Percentiles rank a stretch among this genome's conserved stretches.
These are phyloP conservation scores for Malacosoma neustria DNA, from an alignment of 2,888 invertebrate species.

Conservation along the genomic window DNA sequence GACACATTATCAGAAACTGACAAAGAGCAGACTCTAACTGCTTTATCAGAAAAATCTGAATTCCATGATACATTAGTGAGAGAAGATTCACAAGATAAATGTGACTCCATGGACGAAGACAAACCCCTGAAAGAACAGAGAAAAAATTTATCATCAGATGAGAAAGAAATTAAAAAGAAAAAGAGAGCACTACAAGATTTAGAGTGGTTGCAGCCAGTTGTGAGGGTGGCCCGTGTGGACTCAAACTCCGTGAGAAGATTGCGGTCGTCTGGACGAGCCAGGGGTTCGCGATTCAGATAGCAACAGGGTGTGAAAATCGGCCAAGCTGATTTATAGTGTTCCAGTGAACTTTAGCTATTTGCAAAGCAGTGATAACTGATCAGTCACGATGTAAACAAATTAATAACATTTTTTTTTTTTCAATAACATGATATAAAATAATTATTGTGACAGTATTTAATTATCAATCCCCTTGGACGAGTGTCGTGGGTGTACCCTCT, in stretches of 20 bases:
- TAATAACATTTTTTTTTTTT: no score
- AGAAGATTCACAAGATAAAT: conserved; percentile 20
- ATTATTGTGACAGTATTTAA: no score
- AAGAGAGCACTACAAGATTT: conserved; percentile 39
- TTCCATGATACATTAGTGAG: conserved; percentile 8
- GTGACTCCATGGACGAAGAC: conserved; percentile 26
- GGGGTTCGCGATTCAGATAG: conserved; percentile 30
- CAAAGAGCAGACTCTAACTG: conserved; percentile 22
- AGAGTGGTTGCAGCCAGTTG: conserved; percentile 77
- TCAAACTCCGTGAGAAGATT: conserved; percentile 37
- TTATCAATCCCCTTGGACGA: no score
- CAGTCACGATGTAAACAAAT: not conserved
- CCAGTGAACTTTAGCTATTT: not conserved
- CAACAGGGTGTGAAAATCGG: conserved; percentile 10
- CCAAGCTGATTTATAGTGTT: conserved; percentile 4
- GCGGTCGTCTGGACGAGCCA: conserved; percentile 41
- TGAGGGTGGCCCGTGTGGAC: conserved; percentile 79
- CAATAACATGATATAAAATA: no score
- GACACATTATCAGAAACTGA: conserved; percentile 38
- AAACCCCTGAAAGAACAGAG: conserved; percentile 10
- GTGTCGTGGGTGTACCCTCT: no score
- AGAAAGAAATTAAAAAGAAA: conserved; percentile 38
- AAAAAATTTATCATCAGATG: conserved; percentile 28
- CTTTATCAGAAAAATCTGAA: conserved; percentile 15
- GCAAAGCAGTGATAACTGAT: not conserved